phyloP scores from a whole-genome alignment of 2,113 vertebrate species.

The Synchiropus splendidus region DNA sequence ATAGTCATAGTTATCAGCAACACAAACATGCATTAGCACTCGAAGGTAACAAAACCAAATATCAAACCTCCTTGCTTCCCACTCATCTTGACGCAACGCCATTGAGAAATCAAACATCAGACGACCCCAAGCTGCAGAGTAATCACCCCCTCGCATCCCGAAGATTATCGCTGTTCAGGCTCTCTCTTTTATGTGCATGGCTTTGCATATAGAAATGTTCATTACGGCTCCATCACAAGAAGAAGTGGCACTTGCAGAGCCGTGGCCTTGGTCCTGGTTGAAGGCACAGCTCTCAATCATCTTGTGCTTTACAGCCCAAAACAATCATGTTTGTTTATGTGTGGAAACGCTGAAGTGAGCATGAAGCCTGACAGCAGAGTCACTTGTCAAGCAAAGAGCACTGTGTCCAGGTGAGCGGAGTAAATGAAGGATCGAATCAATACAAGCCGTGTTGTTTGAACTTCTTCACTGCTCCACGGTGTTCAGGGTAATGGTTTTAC shows the following conservation, averaged over 20 bases:
- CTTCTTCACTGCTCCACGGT: slow-evolving; percentile 30
- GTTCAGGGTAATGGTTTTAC: too few relatives aligned
- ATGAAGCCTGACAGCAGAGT: too few relatives aligned
- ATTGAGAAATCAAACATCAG: slow-evolving; percentile 38
- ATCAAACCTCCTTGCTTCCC: too few relatives aligned
- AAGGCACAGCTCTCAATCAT: slow-evolving; percentile 12
- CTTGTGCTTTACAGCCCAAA: slow-evolving; percentile 24
- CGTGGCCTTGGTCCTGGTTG: too few relatives aligned
- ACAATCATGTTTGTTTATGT: slow-evolving; percentile 49
- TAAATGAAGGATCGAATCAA: slow-evolving; percentile 24
- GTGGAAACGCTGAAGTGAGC: too few relatives aligned
- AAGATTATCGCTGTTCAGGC: slow-evolving; percentile 34
- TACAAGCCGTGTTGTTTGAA: slow-evolving; percentile 30
- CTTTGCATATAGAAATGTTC: slow-evolving; percentile 49
- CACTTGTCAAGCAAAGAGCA: too few relatives aligned
- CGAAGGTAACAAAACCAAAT: slow-evolving; percentile 33
- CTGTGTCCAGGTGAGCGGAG: too few relatives aligned
- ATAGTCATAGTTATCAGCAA: too few relatives aligned
- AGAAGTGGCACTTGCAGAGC: slow-evolving; percentile 1
- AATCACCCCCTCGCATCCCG: slow-evolving; percentile 42
- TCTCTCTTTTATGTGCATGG: slow-evolving; percentile 35
- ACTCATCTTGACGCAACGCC: slow-evolving; percentile 30
- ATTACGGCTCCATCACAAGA: slow-evolving; percentile 22
- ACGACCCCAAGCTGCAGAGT: slow-evolving; percentile 33
- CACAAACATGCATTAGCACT: too few relatives aligned